Evolutionary conservation across 1,140 invertebrate genomes (phyloP), one percentile per base, ranked within the genome.

Genomic region (Latrodectus geometricus): DNA sequence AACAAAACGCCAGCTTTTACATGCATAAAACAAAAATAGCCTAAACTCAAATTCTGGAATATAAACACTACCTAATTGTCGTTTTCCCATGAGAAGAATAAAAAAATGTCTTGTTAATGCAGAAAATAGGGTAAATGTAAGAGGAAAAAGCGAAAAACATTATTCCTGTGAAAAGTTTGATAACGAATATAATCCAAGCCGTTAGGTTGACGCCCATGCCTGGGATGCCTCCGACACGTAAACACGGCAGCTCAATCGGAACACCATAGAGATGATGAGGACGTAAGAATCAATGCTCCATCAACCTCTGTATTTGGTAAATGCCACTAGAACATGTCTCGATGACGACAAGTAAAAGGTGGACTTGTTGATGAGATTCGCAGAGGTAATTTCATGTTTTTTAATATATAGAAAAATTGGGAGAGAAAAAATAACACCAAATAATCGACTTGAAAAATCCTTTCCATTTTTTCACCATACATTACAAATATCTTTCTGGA

Each of bases 331-430:
- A 86, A 86, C 74, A 70, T 79, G 77, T 87, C 77, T 52, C 70
- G 23, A 87, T 79, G 70, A 68, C 15, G 85, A 87, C 85, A 87
- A 75, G 76, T 12, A 87, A 87, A 80, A 87, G 85, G 85, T 74
- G 85, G 85, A 87, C 85, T 87, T 87, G 85, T 87, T 87, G 85
- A 87, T 87, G 85, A 87, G 77, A 68, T 21, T 15, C 15, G 74
- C 14, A 76, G 14, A 23, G 20, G 75, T 61, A 74, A 74, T 74
- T 74, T 50, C 14, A 74, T 14, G 23, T 35, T 35, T 35, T 35
- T 35, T 35, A 35, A 35, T 35, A 35, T 35, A 35, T 35, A 35
- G 1, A 35, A 5, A 35, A 35, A 35, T 35, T 35, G 35, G 35
- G 69, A 20, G 69, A 72, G 12, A 20, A 12, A n/a, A 23, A 20